Evolutionary conservation across 2,113 vertebrate genomes (phyloP).

Genomic region (Halcyon senegalensis): DNA sequence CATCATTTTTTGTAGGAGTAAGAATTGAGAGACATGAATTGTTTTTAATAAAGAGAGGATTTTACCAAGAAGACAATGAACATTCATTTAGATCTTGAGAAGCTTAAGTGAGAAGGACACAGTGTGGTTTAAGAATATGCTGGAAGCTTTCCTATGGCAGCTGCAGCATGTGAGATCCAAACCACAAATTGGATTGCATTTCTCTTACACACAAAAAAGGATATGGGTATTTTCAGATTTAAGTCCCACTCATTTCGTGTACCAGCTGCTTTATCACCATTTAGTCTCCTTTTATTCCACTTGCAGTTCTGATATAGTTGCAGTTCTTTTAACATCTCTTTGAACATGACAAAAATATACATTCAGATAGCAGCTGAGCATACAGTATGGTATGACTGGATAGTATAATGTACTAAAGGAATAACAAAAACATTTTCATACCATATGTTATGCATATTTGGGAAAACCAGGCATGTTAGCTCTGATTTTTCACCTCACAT

Average conservation of each 20-base stretch:
- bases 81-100: not conserved
- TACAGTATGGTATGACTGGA: not conserved
- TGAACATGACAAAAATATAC: conserved; percentile 13
- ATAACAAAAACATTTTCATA: not conserved
- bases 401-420: not conserved
- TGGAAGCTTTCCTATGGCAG: conserved; percentile 37
- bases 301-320: conserved; percentile 42
- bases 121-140: not conserved
- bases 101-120: not conserved
- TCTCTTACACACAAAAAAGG: not conserved
- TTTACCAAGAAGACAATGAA: not conserved
- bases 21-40: not conserved
- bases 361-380: conserved; percentile 24
- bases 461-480: not conserved
- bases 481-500: not conserved
- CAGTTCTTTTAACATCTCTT: conserved; percentile 11
- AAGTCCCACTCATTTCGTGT: conserved; percentile 46
- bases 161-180: conserved; percentile 7
- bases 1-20: not conserved
- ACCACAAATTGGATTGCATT: conserved; percentile 11
- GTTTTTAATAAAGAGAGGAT: not conserved
- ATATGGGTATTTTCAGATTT: conserved; percentile 51
- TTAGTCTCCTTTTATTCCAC: conserved; percentile 39
- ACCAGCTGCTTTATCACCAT: conserved; percentile 55
- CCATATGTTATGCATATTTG: not conserved